These are phyloP conservation scores for Aratinga solstitialis DNA, from an alignment of 2,797 vertebrate species.

Conservation along the genomic window DNA sequence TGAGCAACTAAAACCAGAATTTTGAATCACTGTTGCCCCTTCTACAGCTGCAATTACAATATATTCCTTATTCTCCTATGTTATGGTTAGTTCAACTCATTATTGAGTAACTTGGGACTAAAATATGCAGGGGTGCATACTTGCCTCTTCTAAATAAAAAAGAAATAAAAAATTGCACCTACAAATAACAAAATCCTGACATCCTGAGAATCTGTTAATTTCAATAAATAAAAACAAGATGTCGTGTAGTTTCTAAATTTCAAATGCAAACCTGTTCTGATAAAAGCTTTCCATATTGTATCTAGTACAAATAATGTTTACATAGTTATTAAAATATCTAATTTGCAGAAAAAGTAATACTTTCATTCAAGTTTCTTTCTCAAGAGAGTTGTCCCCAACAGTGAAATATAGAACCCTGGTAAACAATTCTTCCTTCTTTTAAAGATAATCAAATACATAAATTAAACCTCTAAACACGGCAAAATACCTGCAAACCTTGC, in stretches of 20 bases:
- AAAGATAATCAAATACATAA: neutral
- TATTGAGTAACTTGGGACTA: neutral
- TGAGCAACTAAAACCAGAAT: neutral
- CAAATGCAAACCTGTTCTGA: neutral
- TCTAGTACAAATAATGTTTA: neutral
- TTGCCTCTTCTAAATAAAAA: neutral
- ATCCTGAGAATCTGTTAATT: neutral
- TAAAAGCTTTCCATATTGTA: neutral
- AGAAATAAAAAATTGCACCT: neutral
- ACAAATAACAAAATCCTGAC: neutral
- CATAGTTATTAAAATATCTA: neutral
- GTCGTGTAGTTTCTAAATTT: neutral
- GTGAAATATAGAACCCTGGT: neutral
- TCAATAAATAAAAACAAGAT: neutral
- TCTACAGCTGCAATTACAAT: neutral
- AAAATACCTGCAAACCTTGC: too few species aligned
- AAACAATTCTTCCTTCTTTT: neutral
- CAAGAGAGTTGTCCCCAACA: neutral
- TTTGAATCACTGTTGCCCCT: neutral
- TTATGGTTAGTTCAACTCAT: neutral
- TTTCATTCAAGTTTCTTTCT: neutral
- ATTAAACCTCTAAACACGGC: neutral
- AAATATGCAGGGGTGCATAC: neutral
- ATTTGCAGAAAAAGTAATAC: neutral
- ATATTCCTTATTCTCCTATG: neutral